A percentile compares a stretch with the other conserved stretches of the same genome.
Conservation (phyloP, 2,797 vertebrate species). For the Anguilla megastoma region DNA sequence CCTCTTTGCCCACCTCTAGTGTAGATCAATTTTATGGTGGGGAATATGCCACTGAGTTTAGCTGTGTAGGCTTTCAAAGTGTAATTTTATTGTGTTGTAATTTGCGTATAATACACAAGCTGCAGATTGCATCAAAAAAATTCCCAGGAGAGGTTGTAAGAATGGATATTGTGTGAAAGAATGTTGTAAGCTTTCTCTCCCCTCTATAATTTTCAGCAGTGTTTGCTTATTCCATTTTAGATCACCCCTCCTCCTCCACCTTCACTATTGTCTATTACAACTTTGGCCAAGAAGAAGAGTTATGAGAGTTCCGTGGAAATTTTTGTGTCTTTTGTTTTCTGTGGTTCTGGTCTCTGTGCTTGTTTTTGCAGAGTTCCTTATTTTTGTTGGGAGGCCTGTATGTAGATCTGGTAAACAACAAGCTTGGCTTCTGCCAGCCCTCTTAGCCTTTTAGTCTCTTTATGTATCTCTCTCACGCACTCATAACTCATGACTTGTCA, state of each 20-base stretch:
- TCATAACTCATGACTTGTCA: neutral
- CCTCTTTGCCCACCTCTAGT: neutral
- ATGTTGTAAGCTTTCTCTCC: neutral
- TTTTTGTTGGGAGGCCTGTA: neutral
- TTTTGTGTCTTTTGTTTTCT: constrained; percentile 45
- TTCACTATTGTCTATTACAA: constrained; percentile 43
- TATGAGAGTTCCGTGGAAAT: constrained; percentile 31
- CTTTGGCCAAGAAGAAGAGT: constrained; percentile 23
- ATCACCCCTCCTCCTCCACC: constrained; percentile 35
- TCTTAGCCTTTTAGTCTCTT: neutral
- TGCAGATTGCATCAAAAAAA: neutral
- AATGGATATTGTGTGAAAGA: neutral
- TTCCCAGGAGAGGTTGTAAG: neutral
- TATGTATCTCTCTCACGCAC: neutral
- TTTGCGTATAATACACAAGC: neutral
- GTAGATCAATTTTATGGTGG: neutral
- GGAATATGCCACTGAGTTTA: neutral
- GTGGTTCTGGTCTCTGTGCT: constrained; percentile 44
- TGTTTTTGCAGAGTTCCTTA: neutral
- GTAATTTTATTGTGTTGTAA: neutral
- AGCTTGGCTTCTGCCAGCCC: neutral
- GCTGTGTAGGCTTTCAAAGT: neutral
- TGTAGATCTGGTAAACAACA: neutral
- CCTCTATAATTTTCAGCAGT: neutral
- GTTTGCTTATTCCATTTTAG: neutral